Conservation (phyloP, 2,888 invertebrate genomes). For the Cerceris ruficornis region DNA sequence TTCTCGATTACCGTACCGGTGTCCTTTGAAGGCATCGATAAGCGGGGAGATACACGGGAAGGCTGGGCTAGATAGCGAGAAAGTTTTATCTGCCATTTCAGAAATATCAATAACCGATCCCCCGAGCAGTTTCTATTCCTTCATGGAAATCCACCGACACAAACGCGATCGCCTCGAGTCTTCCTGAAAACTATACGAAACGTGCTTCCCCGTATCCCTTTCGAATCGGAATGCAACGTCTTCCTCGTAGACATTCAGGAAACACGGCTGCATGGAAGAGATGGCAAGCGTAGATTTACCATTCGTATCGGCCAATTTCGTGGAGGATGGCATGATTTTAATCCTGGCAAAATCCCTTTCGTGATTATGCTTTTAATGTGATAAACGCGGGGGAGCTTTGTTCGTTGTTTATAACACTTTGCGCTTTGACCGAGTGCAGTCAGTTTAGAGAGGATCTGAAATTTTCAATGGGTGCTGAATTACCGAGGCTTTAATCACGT, state of each 20-base stretch:
- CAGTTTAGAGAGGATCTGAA: too few species aligned
- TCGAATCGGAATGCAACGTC: conserved; percentile 44
- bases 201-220: conserved; percentile 52
- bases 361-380: too few species aligned
- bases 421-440: too few species aligned
- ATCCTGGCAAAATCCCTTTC: not conserved
- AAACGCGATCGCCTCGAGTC: conserved; percentile 7
- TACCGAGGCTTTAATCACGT: too few species aligned
- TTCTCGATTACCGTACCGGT: conserved; percentile 44
- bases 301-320: conserved; percentile 23
- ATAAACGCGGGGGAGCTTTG: too few species aligned
- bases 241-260: conserved; percentile 32
- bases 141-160: conserved; percentile 38
- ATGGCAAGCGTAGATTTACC: conserved; percentile 31
- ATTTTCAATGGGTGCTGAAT: too few species aligned
- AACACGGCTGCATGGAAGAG: conserved; percentile 34
- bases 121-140: conserved; percentile 43
- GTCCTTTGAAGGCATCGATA: conserved; percentile 38
- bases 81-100: conserved; percentile 53
- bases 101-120: conserved; percentile 59
- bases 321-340: not conserved
- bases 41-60: conserved; percentile 41
- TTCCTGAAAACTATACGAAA: conserved; percentile 33
- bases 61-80: conserved; percentile 20
- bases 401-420: too few species aligned